Conservation (phyloP, 2,113 vertebrate species). For the Orientallactaga bullata region DNA sequence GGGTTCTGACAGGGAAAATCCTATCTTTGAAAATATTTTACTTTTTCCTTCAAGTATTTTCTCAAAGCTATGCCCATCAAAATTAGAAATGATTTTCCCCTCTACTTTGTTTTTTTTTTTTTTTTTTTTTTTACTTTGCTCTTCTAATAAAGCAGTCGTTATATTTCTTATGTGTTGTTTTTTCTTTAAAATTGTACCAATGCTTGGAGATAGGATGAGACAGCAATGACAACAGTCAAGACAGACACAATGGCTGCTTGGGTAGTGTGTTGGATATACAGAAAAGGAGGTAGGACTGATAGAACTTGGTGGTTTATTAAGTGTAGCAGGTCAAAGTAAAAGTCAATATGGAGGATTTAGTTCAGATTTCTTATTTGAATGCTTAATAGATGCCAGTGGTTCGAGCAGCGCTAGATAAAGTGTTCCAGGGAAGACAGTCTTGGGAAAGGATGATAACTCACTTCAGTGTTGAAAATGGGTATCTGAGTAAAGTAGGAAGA, state of each 20-base stretch:
- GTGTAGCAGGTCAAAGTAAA: too few species aligned
- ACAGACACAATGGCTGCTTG: neutral
- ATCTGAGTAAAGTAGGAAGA: neutral
- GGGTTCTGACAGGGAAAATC: too few species aligned
- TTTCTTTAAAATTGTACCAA: neutral
- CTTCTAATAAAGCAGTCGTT: neutral
- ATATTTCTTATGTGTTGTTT: neutral
- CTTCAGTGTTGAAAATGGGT: neutral
- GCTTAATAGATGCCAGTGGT: neutral
- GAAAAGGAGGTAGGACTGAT: neutral
- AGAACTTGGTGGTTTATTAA: neutral
- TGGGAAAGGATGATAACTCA: neutral
- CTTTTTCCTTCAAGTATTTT: neutral
- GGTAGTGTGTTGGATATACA: neutral
- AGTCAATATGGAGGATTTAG: neutral
- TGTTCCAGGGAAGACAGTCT: neutral
- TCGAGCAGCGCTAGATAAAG: neutral
- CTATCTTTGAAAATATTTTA: slow-evolving; percentile 10
- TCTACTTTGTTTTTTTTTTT: neutral
- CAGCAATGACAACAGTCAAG: neutral
- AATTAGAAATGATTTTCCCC: neutral
- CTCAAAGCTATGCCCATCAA: neutral
- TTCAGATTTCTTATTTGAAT: neutral
- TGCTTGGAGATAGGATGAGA: neutral
- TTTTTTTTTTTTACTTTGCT: neutral